phyloP scores from a whole-genome alignment of 2,888 invertebrate species.

The Rhingia rostrata region DNA sequence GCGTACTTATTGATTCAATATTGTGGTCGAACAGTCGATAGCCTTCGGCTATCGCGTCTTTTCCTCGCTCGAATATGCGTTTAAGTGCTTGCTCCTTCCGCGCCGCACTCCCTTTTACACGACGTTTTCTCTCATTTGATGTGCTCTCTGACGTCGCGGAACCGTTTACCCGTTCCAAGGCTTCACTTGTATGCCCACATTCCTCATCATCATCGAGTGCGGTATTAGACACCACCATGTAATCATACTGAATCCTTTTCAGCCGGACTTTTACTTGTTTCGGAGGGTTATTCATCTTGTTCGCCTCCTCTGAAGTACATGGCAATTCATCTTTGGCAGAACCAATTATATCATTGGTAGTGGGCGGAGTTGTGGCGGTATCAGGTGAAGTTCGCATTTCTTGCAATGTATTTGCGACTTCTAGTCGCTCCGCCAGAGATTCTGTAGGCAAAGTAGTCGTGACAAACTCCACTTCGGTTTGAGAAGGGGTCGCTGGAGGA shows the following conservation, averaged over 20 bases:
- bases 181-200: neutral
- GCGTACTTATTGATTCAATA: slow-evolving; percentile 58
- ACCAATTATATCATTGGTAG: slow-evolving; percentile 17
- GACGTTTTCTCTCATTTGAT: slow-evolving; percentile 15
- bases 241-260: slow-evolving; percentile 34
- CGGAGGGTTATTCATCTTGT: neutral
- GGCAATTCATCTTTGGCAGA: neutral
- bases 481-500: neutral
- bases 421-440: slow-evolving; percentile 6
- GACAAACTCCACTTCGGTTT: neutral
- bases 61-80: slow-evolving; percentile 31
- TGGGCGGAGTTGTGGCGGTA: slow-evolving; percentile 6
- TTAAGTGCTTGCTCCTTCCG: slow-evolving; percentile 33
- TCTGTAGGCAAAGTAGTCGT: neutral
- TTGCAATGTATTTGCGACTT: neutral
- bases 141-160: neutral
- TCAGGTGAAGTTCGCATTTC: neutral
- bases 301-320: too few species aligned
- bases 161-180: neutral
- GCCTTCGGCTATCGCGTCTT: neutral
- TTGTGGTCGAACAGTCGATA: slow-evolving; percentile 30
- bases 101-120: slow-evolving; percentile 11
- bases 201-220: slow-evolving; percentile 16
- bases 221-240: slow-evolving; percentile 30
- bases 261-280: slow-evolving; percentile 46